phyloP scores from a whole-genome alignment of 2,797 vertebrate genomes.

The Parotocinclus haroldoi region DNA sequence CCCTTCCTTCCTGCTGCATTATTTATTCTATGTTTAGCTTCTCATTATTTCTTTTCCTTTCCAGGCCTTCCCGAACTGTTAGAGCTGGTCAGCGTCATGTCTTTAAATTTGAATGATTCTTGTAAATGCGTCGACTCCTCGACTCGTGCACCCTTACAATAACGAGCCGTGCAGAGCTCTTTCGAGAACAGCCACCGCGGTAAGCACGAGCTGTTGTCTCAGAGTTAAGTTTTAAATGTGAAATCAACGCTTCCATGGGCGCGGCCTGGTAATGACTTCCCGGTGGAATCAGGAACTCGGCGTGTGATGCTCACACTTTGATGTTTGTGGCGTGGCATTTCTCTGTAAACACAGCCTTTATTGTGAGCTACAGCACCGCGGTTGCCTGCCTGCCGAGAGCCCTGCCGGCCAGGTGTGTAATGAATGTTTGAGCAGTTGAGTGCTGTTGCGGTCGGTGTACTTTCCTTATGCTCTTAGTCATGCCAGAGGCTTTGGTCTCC shows the following conservation, averaged over 20 bases:
- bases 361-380: slow-evolving; percentile 57
- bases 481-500: slow-evolving; percentile 64
- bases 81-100: neutral
- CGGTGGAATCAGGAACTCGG: slow-evolving; percentile 64
- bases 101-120: slow-evolving; percentile 1
- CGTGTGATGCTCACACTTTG: slow-evolving; percentile 59
- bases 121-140: neutral
- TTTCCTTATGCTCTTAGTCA: slow-evolving; percentile 65
- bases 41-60: slow-evolving; percentile 34
- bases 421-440: slow-evolving; percentile 69
- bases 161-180: neutral
- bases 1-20: slow-evolving; percentile 54
- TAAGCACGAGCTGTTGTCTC: slow-evolving; percentile 25
- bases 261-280: slow-evolving; percentile 73
- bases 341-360: slow-evolving; percentile 58
- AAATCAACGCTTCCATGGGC: slow-evolving; percentile 60
- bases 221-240: slow-evolving; percentile 54
- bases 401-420: slow-evolving; percentile 58
- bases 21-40: slow-evolving; percentile 56
- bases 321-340: slow-evolving; percentile 64
- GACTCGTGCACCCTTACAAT: neutral
- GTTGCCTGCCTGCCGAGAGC: slow-evolving; percentile 60
- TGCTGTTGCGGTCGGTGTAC: slow-evolving; percentile 53
- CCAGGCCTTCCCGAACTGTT: neutral
- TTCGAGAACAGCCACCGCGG: slow-evolving; percentile 5